Evolutionary conservation across 2,888 invertebrate genomes (phyloP).

Genomic region (Yponomeuta sedellus): DNA sequence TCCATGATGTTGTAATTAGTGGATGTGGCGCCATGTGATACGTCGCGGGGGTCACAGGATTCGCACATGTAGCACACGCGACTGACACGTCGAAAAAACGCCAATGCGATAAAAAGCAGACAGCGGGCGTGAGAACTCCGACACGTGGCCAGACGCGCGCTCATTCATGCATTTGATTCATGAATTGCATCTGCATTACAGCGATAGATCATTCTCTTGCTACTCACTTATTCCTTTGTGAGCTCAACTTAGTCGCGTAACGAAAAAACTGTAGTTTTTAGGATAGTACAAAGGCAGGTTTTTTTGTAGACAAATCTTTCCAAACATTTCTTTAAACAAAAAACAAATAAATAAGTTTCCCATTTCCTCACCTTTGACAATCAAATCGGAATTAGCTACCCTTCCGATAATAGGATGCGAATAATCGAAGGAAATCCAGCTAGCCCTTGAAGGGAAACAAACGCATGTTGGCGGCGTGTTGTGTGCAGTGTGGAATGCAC

Average conservation of each 20-base stretch:
- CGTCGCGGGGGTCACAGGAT: constrained; percentile 58
- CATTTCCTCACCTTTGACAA: background rate
- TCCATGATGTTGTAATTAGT: constrained; percentile 64
- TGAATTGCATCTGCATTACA: constrained; percentile 46
- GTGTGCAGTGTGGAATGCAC: constrained; percentile 8
- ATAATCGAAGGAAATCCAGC: background rate
- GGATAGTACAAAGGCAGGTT: too few species aligned
- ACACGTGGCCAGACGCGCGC: constrained; percentile 63
- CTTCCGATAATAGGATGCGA: background rate
- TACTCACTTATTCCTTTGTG: background rate
- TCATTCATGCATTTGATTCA: constrained; percentile 76
- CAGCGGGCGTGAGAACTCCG: constrained; percentile 65
- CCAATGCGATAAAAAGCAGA: constrained; percentile 61
- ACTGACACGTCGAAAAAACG: constrained; percentile 51
- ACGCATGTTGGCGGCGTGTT: background rate
- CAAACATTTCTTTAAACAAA: background rate
- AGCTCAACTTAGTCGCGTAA: background rate
- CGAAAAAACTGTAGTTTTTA: background rate
- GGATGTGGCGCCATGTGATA: constrained; percentile 59
- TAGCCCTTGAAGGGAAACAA: background rate
- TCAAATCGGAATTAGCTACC: background rate
- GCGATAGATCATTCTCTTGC: background rate
- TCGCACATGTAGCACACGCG: constrained; percentile 69
- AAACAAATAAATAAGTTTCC: background rate
- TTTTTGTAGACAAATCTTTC: too few species aligned